Percentiles rank a stretch among this genome's conserved stretches.
These are phyloP conservation scores for Zaprionus tsacasi DNA, from an alignment of 1,140 invertebrate species.

Conservation along the genomic window DNA sequence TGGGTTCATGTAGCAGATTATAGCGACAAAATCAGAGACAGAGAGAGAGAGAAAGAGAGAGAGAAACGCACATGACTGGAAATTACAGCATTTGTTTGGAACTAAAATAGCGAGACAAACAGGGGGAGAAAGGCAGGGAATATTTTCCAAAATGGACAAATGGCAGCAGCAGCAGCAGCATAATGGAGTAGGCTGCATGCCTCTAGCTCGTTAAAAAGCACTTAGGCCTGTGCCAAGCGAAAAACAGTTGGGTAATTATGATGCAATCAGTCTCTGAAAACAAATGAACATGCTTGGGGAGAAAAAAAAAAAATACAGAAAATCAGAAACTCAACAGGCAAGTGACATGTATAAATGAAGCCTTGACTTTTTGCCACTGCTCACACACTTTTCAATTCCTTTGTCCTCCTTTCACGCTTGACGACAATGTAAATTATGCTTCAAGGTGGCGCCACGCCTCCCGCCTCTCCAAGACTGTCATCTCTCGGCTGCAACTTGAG, in stretches of 20 bases:
- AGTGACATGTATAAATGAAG: constrained; percentile 64
- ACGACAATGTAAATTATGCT: constrained; percentile 72
- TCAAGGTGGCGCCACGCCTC: constrained; percentile 37
- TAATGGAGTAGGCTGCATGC: not conserved
- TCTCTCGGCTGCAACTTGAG: constrained; percentile 56
- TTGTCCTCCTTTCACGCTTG: not conserved
- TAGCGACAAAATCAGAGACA: constrained; percentile 67
- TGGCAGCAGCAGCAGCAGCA: constrained; percentile 34
- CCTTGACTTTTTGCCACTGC: not conserved
- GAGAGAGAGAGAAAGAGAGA: not conserved
- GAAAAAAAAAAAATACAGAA: constrained; percentile 8
- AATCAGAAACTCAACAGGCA: constrained; percentile 63
- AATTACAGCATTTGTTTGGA: constrained; percentile 55
- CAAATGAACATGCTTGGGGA: constrained; percentile 48
- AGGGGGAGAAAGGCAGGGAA: not conserved
- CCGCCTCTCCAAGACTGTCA: constrained; percentile 46
- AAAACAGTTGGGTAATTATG: constrained; percentile 64
- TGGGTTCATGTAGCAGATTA: constrained; percentile 78
- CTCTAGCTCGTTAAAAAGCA: constrained; percentile 75
- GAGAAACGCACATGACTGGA: constrained; percentile 49
- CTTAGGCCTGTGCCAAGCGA: constrained; percentile 46
- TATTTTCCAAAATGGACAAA: constrained; percentile 3
- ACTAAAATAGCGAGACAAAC: constrained; percentile 13
- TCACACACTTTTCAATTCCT: constrained; percentile 38
- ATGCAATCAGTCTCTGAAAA: constrained; percentile 69